Evolutionary conservation across 2,113 vertebrate species (phyloP).

Genomic region (Poecilia latipinna): DNA sequence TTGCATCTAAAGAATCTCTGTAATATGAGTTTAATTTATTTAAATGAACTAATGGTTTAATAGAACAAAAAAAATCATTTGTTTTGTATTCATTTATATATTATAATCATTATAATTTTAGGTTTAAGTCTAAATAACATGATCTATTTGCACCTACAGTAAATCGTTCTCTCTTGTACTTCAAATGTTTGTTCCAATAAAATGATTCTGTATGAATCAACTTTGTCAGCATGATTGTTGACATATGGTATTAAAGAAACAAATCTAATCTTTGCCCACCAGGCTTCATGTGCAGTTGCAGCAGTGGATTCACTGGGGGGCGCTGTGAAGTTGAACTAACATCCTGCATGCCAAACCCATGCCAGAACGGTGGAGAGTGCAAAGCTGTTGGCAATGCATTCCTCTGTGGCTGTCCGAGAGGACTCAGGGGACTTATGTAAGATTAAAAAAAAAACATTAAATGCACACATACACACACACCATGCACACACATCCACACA

Average conservation of each 20-base stretch:
- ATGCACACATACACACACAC: background rate
- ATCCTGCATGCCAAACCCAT: conserved; percentile 92
- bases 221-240: background rate
- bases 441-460: conserved; percentile 60
- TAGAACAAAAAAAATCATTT: too few species aligned
- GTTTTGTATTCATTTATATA: too few species aligned
- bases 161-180: too few species aligned
- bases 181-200: background rate
- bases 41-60: too few species aligned
- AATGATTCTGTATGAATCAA: background rate
- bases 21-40: too few species aligned
- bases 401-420: conserved; percentile 88
- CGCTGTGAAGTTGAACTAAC: conserved; percentile 92
- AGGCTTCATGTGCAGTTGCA: conserved; percentile 93
- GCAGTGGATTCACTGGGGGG: conserved; percentile 88
- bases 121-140: too few species aligned
- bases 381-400: conserved; percentile 86
- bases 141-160: too few species aligned
- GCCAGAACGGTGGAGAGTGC: conserved; percentile 90
- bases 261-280: conserved; percentile 26
- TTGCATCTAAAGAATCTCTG: too few species aligned
- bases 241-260: background rate
- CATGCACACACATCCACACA: background rate
- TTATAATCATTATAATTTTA: too few species aligned
- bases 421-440: conserved; percentile 91